Base-by-base conservation (phyloP, 2,888 invertebrate species). In the Ormyrus pomaceus region DNA sequence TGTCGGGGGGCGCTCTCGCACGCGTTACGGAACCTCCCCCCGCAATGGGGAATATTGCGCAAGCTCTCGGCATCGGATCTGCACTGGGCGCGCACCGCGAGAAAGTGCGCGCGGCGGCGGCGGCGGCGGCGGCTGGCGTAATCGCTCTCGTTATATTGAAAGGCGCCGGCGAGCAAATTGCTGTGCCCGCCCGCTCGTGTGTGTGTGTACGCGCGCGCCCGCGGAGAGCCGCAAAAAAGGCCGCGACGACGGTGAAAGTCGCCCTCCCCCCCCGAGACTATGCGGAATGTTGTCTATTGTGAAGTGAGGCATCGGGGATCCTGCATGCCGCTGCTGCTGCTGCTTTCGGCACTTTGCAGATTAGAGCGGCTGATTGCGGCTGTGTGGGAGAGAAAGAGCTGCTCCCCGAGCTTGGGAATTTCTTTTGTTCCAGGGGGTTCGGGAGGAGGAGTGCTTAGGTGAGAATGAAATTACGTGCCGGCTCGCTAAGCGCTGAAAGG, bases 81-180 rank as follows among this genome's bases (percentile, higher is more conserved):
- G 59, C n/a, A n/a, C 34, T 4, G 34, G 6, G 66, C 19, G 72
- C 11, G 66, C 19, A 65, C 53, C 46, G 55, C 61, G 56, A 50
- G 68, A 76, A 74, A 74, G 73, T 74, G n/a, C 51, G 48, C 13
- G 62, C 55, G 46, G 46, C 56, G 19, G 11, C 19, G 19, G 62
- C 55, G 46, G 46, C 56, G 19, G 11, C 19, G 19, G 19, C 1
- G 68, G n/a, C n/a, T 74, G 69, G 64, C 79, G 74, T 74, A 79
- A 79, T 79, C 74, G 74, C 73, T 61, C 73, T 79, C 70, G 51
- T 70, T 75, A 78, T 34, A 34, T 78, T 68, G 78, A 78, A 78
- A 78, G 78, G 59, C 62, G 51, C 65, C 71, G 58, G 65, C 61
- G 66, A 45, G 59, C 71, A 58, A 71, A 71, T 77, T 71, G 77